Percentiles rank a stretch among this genome's conserved stretches.
Conservation (phyloP, 2,888 invertebrate genomes). For the Fabriciana adippe region DNA sequence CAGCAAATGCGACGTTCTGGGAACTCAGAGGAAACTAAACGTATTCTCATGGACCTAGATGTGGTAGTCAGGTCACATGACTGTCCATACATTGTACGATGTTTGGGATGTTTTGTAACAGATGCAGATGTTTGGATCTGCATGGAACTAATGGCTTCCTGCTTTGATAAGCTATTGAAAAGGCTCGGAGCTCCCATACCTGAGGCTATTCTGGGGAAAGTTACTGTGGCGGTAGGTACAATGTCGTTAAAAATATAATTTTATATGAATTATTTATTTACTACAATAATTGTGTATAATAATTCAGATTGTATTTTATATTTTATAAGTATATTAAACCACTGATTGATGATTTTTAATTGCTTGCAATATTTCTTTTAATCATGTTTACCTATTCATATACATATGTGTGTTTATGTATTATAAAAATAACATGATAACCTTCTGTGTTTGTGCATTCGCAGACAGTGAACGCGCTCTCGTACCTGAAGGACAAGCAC, state of each 20-base stretch:
- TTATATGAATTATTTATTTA: not conserved
- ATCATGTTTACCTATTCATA: too few relatives aligned
- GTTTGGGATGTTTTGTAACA: conserved; percentile 98
- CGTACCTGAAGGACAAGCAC: conserved; percentile 98
- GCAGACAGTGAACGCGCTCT: conserved; percentile 96
- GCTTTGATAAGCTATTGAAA: conserved; percentile 98
- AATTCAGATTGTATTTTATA: too few relatives aligned
- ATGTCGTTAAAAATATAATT: not conserved
- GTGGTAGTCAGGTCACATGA: conserved; percentile 98
- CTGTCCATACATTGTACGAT: conserved; percentile 98
- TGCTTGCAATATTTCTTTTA: too few relatives aligned
- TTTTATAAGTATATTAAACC: too few relatives aligned
- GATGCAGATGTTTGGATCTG: conserved; percentile 99
- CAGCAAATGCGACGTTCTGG: conserved; percentile 98
- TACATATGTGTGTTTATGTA: too few relatives aligned
- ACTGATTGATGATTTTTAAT: too few relatives aligned
- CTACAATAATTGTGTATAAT: too few relatives aligned
- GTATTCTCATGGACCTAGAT: conserved; percentile 99
- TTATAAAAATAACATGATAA: not conserved
- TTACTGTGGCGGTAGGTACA: conserved; percentile 91
- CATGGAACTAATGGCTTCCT: conserved; percentile 99
- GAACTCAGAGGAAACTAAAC: conserved; percentile 97
- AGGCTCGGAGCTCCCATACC: conserved; percentile 94
- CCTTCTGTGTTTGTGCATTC: not conserved
- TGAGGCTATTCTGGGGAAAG: conserved; percentile 97